Evolutionary conservation across 2,797 vertebrate genomes (phyloP).

Genomic region (Bucorvus abyssinicus): DNA sequence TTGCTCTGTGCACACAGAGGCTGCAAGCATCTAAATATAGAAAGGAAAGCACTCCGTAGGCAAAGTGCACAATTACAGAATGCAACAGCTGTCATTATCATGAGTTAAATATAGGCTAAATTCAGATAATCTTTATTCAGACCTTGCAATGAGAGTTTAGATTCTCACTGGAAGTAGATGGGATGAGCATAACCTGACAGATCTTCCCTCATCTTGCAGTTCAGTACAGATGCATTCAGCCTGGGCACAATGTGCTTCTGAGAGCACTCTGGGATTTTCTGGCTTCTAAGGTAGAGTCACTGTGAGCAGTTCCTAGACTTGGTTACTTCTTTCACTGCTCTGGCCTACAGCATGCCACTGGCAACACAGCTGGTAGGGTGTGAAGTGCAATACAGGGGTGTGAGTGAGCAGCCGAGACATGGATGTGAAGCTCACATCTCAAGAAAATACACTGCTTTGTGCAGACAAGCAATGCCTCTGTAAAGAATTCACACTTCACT

Average conservation of each 20-base stretch:
- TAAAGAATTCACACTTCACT: background rate
- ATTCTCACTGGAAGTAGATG: background rate
- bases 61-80: background rate
- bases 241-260: background rate
- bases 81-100: background rate
- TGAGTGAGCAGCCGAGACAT: background rate
- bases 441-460: background rate
- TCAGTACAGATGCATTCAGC: background rate
- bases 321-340: background rate
- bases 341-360: background rate
- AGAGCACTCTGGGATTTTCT: background rate
- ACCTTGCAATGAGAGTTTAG: background rate
- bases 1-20: background rate
- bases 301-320: background rate
- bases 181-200: background rate
- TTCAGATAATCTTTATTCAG: background rate
- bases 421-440: background rate
- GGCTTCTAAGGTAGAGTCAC: background rate
- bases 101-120: slow-evolving; percentile 43
- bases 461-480: background rate
- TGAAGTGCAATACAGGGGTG: background rate
- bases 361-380: background rate
- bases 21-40: slow-evolving; percentile 34
- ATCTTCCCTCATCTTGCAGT: background rate
- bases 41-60: background rate